Percentiles rank a stretch among this genome's conserved stretches.
phyloP scores from a whole-genome alignment of 2,797 vertebrate genomes.

The Chloroceryle amazona region DNA sequence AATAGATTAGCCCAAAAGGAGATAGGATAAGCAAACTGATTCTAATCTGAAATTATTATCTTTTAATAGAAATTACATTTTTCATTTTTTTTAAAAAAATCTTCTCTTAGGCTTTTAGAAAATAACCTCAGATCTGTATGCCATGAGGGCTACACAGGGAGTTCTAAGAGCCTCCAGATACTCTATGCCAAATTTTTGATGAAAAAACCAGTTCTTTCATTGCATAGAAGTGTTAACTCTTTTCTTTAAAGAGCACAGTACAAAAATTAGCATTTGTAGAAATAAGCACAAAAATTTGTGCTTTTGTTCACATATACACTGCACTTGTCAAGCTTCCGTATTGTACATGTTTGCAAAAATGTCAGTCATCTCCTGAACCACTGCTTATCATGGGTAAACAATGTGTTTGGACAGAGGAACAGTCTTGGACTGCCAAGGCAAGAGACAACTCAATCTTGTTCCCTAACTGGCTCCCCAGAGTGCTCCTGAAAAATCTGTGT shows the following conservation, averaged over 20 bases:
- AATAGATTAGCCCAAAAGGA: neutral
- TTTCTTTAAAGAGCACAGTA: neutral
- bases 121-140: neutral
- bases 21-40: neutral
- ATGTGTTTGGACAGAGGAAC: neutral
- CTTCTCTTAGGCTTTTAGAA: neutral
- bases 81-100: neutral
- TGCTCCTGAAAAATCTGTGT: neutral
- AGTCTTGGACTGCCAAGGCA: neutral
- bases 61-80: neutral
- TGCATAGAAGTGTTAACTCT: neutral
- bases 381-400: neutral
- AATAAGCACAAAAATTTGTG: neutral
- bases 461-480: neutral
- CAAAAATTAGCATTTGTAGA: neutral
- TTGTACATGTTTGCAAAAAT: neutral
- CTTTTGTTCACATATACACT: neutral
- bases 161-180: neutral
- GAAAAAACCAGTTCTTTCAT: neutral
- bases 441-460: neutral
- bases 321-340: neutral
- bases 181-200: neutral
- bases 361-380: neutral
- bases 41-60: neutral
- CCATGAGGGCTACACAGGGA: neutral